Conservation (phyloP, 2,797 vertebrate genomes). For the Esox lucius region DNA sequence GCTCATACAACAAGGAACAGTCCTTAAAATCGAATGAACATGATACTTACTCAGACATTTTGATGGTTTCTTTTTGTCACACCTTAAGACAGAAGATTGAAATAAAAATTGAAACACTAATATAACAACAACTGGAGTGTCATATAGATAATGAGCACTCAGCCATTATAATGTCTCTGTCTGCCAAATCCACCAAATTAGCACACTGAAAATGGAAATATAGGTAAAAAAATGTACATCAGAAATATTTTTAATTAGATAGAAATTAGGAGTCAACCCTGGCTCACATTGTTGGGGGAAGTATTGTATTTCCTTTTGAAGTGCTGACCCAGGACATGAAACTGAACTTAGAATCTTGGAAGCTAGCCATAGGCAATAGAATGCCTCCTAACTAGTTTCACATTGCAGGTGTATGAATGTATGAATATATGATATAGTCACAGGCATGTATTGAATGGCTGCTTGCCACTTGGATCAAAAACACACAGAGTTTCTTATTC, state of each 20-base stretch:
- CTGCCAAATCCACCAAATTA: neutral
- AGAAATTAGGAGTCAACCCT: no score
- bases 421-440: no score
- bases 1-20: neutral
- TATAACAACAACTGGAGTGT: neutral
- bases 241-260: no score
- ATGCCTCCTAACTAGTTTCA: no score
- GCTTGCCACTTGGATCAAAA: neutral
- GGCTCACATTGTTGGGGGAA: conserved; percentile 3
- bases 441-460: neutral
- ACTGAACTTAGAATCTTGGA: no score
- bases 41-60: conserved; percentile 55
- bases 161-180: neutral
- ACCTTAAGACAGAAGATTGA: conserved; percentile 26
- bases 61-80: conserved; percentile 34
- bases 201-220: neutral
- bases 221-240: neutral
- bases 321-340: no score
- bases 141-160: neutral
- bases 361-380: no score
- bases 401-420: neutral
- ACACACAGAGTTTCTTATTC: neutral
- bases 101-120: neutral
- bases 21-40: neutral
- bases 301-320: no score